Conservation (phyloP, 2,797 vertebrate species). For the Brachyalestes nurse region DNA sequence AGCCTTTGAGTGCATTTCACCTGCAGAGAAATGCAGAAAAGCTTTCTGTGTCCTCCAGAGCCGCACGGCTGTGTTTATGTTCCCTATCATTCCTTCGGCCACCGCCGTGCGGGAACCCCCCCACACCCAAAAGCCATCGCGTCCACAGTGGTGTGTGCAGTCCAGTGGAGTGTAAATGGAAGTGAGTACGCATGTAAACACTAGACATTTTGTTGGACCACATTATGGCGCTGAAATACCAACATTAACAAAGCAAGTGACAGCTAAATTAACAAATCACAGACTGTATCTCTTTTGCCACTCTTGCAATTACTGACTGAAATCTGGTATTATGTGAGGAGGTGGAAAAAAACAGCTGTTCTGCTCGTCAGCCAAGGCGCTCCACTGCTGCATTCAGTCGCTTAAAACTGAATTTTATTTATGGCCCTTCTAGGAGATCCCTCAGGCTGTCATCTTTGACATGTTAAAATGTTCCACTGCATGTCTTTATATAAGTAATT, state of each 20-base stretch:
- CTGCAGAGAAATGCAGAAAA: slow-evolving; percentile 19
- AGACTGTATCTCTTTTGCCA: slow-evolving; percentile 55
- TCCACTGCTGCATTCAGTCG: slow-evolving; percentile 60
- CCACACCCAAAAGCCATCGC: background rate
- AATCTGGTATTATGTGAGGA: slow-evolving; percentile 34
- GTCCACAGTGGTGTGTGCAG: background rate
- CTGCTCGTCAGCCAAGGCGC: slow-evolving; percentile 51
- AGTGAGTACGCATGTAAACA: slow-evolving; percentile 52
- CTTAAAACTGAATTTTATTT: slow-evolving; percentile 59
- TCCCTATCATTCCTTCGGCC: slow-evolving; percentile 22
- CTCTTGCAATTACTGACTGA: slow-evolving; percentile 43
- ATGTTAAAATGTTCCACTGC: slow-evolving; percentile 56
- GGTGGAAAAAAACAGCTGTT: slow-evolving; percentile 60
- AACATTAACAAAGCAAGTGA: slow-evolving; percentile 62
- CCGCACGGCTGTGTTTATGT: slow-evolving; percentile 32
- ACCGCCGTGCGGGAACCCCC: background rate
- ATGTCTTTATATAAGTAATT: background rate
- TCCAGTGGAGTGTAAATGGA: slow-evolving; percentile 32
- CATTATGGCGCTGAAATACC: slow-evolving; percentile 40
- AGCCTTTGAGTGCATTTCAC: slow-evolving; percentile 31
- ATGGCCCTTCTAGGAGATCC: slow-evolving; percentile 56
- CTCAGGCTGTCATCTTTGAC: slow-evolving; percentile 49
- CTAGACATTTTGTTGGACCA: slow-evolving; percentile 27
- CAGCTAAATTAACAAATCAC: slow-evolving; percentile 57
- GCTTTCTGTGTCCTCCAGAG: slow-evolving; percentile 5